Percentiles rank a stretch among this genome's conserved stretches.
Conservation (phyloP, 1,140 invertebrate genomes). For the Gonioctena quinquepunctata region DNA sequence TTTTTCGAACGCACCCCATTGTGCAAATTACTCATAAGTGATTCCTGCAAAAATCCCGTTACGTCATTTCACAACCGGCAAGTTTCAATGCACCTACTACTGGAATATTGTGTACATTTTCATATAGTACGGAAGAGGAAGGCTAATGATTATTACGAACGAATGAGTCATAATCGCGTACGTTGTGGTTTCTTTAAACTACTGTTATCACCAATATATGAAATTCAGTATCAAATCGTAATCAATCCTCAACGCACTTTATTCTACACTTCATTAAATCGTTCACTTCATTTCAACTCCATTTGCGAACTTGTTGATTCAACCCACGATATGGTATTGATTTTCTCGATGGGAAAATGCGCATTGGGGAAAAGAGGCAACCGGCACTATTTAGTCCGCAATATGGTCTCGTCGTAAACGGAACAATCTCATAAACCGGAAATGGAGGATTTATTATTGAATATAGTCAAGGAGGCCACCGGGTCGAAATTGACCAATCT, state of each 20-base stretch:
- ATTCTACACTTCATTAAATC: background rate
- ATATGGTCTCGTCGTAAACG: constrained; percentile 28
- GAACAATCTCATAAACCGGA: constrained; percentile 28
- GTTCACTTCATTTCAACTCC: background rate
- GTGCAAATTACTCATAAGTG: too few relatives aligned
- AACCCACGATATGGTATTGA: constrained; percentile 22
- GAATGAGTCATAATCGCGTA: background rate
- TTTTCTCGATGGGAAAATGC: constrained; percentile 26
- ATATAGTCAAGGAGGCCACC: constrained; percentile 76
- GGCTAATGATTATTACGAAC: too few relatives aligned
- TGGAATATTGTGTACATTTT: too few relatives aligned
- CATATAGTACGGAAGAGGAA: too few relatives aligned
- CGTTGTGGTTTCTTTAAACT: background rate
- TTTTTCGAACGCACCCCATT: too few relatives aligned
- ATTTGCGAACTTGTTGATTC: constrained; percentile 12
- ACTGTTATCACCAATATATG: background rate
- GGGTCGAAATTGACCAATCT: constrained; percentile 72
- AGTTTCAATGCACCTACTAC: too few relatives aligned
- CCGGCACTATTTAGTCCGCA: constrained; percentile 22
- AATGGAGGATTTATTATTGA: constrained; percentile 83
- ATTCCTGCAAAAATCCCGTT: too few relatives aligned
- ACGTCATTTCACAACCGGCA: too few relatives aligned
- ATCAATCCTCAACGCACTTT: background rate
- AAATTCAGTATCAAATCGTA: background rate
- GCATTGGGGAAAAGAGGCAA: background rate